Evolutionary conservation across 2,888 invertebrate species (phyloP).

Genomic region (Oligia strigilis): DNA sequence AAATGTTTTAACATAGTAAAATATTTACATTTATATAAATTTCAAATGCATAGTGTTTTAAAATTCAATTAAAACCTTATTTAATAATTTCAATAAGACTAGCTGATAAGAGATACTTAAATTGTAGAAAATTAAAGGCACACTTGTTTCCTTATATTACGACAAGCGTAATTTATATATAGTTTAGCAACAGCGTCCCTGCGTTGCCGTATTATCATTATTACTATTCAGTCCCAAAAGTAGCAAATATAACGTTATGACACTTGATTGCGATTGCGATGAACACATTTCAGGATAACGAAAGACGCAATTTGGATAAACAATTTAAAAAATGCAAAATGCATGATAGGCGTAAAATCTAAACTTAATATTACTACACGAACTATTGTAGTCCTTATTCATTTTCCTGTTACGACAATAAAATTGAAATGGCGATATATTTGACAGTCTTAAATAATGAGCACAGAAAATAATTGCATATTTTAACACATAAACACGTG

Average conservation of each 20-base stretch:
- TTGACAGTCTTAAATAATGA: constrained; percentile 49
- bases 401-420: constrained; percentile 14
- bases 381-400: constrained; percentile 7
- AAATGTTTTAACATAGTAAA: constrained; percentile 48
- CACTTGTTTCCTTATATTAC: constrained; percentile 35
- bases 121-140: constrained; percentile 47
- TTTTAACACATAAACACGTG: constrained; percentile 2
- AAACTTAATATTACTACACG: constrained; percentile 17
- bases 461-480: constrained; percentile 15
- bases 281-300: neutral
- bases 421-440: constrained; percentile 31
- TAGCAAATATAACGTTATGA: constrained; percentile 32
- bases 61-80: constrained; percentile 37
- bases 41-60: constrained; percentile 23
- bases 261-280: constrained; percentile 12
- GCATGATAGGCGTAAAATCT: constrained; percentile 3
- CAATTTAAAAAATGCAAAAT: constrained; percentile 23
- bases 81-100: constrained; percentile 60
- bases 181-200: neutral
- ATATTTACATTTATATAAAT: constrained; percentile 49
- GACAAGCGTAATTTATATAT: constrained; percentile 1
- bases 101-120: constrained; percentile 61
- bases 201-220: constrained; percentile 14
- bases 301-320: neutral
- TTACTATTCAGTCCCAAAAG: constrained; percentile 53